A percentile compares a stretch with the other conserved stretches of the same genome.
Evolutionary conservation across 2,113 vertebrate genomes (phyloP).

Genomic region (Tenebrosternarchus preto): DNA sequence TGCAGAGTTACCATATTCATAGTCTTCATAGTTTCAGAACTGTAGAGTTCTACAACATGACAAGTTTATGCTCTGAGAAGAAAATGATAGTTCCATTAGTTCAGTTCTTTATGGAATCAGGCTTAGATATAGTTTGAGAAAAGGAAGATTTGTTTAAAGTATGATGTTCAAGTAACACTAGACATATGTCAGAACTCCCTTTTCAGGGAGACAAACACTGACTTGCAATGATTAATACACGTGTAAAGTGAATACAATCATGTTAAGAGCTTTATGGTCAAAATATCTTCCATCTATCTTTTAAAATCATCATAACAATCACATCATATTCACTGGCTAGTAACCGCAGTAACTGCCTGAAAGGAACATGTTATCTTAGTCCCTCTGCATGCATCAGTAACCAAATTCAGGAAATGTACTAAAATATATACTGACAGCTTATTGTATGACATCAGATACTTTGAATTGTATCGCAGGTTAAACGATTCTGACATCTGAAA

Average conservation of each 20-base stretch:
- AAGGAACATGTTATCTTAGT: not conserved
- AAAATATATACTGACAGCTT: not conserved
- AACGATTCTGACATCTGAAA: not conserved
- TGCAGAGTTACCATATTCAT: not conserved
- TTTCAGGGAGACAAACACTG: not conserved
- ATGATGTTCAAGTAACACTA: not conserved
- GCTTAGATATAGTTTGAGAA: not conserved
- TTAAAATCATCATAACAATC: too few relatives aligned
- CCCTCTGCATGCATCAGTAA: not conserved
- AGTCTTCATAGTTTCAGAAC: not conserved
- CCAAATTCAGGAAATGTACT: not conserved
- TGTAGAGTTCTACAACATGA: not conserved
- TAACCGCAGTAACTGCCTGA: not conserved
- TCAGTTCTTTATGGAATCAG: not conserved
- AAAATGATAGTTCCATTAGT: not conserved
- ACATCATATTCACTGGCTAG: too few relatives aligned
- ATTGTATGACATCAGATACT: conserved; percentile 13
- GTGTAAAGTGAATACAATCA: too few relatives aligned
- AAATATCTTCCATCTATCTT: too few relatives aligned
- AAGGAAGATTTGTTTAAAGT: not conserved
- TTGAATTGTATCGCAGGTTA: conserved; percentile 6
- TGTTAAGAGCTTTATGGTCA: too few relatives aligned
- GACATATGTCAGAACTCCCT: not conserved
- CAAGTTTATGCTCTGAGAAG: not conserved
- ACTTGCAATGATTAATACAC: not conserved